phyloP scores from a whole-genome alignment of 1,140 invertebrate species.

The Spodoptera frugiperda region DNA sequence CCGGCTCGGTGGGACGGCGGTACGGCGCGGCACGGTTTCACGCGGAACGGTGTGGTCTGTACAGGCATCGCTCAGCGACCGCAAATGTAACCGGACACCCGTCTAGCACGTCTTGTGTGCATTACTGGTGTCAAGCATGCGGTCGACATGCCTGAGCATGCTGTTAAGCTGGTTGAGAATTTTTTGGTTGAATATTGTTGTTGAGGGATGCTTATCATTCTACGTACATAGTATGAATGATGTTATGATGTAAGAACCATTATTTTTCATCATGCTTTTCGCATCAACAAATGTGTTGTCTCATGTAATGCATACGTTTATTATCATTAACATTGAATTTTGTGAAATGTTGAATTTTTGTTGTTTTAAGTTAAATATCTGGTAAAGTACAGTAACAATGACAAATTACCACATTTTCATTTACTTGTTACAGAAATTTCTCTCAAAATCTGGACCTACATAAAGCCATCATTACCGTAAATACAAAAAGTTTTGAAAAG shows the following conservation, averaged over 20 bases:
- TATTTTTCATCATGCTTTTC: too few relatives aligned
- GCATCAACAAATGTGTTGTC: too few relatives aligned
- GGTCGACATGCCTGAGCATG: conserved; percentile 35
- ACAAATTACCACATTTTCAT: too few relatives aligned
- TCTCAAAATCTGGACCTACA: neutral
- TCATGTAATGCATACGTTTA: too few relatives aligned
- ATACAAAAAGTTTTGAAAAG: conserved; percentile 17
- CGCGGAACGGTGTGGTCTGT: conserved; percentile 44
- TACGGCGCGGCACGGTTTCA: conserved; percentile 13
- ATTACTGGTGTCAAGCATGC: conserved; percentile 47
- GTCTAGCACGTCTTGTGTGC: conserved; percentile 61
- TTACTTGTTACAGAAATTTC: neutral
- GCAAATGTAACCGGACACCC: conserved; percentile 69
- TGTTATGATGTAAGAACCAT: too few relatives aligned
- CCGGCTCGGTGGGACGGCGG: neutral
- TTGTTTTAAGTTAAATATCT: too few relatives aligned
- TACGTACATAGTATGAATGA: too few relatives aligned
- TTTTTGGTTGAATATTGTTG: neutral
- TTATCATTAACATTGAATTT: too few relatives aligned
- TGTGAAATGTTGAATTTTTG: too few relatives aligned
- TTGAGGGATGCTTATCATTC: too few relatives aligned
- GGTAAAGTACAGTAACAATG: too few relatives aligned
- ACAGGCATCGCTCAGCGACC: conserved; percentile 73
- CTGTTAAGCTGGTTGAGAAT: neutral
- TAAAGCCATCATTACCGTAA: neutral